These are phyloP conservation scores for Alloscopus bannaensis DNA, from an alignment of 2,888 invertebrate species.

Conservation along the genomic window DNA sequence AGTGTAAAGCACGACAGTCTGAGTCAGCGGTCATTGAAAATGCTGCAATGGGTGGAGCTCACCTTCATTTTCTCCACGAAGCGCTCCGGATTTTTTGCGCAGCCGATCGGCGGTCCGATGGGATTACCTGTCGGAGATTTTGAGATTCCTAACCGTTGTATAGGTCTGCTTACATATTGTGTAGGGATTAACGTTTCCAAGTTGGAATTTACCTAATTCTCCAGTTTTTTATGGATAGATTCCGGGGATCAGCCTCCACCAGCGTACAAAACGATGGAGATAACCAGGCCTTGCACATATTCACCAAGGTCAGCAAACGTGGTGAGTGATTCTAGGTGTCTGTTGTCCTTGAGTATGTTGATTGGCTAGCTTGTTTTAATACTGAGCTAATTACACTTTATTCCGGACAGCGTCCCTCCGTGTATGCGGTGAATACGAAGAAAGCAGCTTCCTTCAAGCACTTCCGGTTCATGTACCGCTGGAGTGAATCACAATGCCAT, in stretches of 20 bases:
- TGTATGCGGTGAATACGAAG: background rate
- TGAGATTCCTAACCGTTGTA: background rate
- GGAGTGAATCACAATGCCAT: constrained; percentile 2
- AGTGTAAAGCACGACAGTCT: background rate
- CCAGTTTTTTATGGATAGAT: no score
- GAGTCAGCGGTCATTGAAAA: background rate
- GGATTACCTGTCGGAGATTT: constrained; percentile 19
- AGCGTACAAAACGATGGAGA: no score
- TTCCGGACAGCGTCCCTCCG: constrained; percentile 6
- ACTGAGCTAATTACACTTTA: no score
- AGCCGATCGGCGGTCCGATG: constrained; percentile 5
- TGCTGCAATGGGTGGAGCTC: background rate
- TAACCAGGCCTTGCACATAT: no score
- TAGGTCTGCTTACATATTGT: background rate
- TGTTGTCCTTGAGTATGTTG: no score
- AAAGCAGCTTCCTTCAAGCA: background rate
- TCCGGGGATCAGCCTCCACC: no score
- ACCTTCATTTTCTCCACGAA: background rate
- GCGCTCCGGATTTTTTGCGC: background rate
- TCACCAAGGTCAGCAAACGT: no score
- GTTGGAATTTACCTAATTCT: no score
- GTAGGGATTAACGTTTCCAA: background rate
- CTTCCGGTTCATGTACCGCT: background rate
- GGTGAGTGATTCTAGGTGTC: no score
- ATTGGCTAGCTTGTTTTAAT: no score